Base-by-base conservation (phyloP, 1,140 invertebrate genomes). In the Bombus sibiricus region DNA sequence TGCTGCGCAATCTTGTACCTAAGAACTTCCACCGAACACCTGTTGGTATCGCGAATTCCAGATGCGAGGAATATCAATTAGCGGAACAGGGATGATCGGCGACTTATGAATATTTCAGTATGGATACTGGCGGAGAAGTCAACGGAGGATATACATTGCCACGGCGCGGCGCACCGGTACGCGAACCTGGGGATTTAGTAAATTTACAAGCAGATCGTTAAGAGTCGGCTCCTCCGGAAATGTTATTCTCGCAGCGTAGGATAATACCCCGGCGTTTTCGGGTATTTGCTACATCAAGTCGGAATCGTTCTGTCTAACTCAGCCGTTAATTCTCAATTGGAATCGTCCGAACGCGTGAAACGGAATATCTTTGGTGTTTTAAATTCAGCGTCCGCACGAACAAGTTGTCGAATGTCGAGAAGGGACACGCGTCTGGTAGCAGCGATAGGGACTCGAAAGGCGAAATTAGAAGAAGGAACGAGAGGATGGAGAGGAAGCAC, bases 61-160 rank as follows among this genome's bases (percentile, higher is more conserved):
- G 90, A 91, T 89, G 91, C 85, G 80, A 83, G 90, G 90, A 90
- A 91, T 92, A 92, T 92, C 90, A 91, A 92, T 92, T 92, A 91
- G 87, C 86, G 85, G 85, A 87, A 82, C 85, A 85, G 89, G 85
- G 90, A 90, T 89, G 87, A 91, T 91, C 88, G 83, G 83, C 81
- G 89, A 81, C 88, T 89, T 90, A 92, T 92, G 91, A 92, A 92
- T 92, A 92, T 92, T 92, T 92, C 90, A 91, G 83, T 64, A 72
- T 57, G 72, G 68, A 66, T 74, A 34, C 62, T 53, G 34, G 43
- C 4, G 41, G 43, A n/a, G 59, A 62, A n/a, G 28, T 62, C 59
- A 3, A 12, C 59, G 28, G 28, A 12, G 3, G 59, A 12, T 59
- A 28, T 10, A 12, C 57, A 3, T 22, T 28, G 3, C 28, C 6